phyloP scores from a whole-genome alignment of 2,888 invertebrate species.

The Leucophora obtusa region DNA sequence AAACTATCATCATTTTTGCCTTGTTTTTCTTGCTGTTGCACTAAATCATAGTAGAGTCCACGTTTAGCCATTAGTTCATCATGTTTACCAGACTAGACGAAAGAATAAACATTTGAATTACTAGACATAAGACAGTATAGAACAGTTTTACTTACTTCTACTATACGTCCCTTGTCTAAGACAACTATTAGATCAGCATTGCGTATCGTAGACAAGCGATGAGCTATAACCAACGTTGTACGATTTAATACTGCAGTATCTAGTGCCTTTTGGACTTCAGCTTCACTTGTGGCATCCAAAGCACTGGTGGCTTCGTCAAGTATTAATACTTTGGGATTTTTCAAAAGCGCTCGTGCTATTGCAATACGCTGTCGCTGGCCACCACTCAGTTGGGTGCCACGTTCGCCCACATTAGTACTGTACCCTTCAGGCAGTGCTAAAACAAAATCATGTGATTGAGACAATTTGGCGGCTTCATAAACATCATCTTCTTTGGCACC shows the following conservation, averaged over 20 bases:
- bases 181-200: constrained; percentile 96
- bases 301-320: constrained; percentile 98
- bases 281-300: constrained; percentile 94
- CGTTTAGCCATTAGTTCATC: constrained; percentile 86
- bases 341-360: constrained; percentile 94
- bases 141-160: constrained; percentile 82
- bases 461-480: constrained; percentile 87
- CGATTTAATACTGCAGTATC: constrained; percentile 90
- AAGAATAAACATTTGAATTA: background rate
- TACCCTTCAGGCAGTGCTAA: constrained; percentile 89
- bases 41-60: constrained; percentile 92
- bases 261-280: constrained; percentile 92
- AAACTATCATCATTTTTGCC: constrained; percentile 62
- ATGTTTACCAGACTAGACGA: constrained; percentile 89
- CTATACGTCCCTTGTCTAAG: constrained; percentile 88
- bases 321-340: constrained; percentile 91
- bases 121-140: constrained; percentile 13
- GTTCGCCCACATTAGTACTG: constrained; percentile 91
- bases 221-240: constrained; percentile 97
- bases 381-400: constrained; percentile 94
- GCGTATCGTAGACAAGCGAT: constrained; percentile 93
- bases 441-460: constrained; percentile 96
- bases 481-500: constrained; percentile 85
- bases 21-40: constrained; percentile 85
- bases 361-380: constrained; percentile 97